These are phyloP conservation scores for Eilema griseolum DNA, from an alignment of 2,888 invertebrate genomes.

Conservation along the genomic window DNA sequence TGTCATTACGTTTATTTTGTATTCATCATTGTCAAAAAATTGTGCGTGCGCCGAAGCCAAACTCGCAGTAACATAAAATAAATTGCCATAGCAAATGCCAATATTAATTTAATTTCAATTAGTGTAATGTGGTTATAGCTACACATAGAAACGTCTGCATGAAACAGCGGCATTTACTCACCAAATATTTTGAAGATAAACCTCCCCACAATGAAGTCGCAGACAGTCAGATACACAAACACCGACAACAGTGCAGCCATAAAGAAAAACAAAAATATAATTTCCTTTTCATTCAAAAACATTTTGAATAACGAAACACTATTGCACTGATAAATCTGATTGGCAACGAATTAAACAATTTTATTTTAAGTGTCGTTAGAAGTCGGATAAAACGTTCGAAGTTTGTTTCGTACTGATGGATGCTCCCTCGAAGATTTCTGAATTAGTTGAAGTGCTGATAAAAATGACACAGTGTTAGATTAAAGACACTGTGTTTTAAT, in stretches of 20 bases:
- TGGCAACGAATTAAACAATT: background rate
- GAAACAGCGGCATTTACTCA: constrained; percentile 62
- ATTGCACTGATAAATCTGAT: constrained; percentile 1
- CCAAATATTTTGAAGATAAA: constrained; percentile 71
- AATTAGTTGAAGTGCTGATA: constrained; percentile 22
- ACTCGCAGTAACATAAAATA: too few species aligned
- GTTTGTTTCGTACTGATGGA: constrained; percentile 19
- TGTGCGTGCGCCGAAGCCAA: too few species aligned
- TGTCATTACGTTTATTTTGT: too few species aligned
- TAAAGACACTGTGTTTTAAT: constrained; percentile 16
- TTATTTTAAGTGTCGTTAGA: constrained; percentile 21
- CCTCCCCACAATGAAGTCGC: constrained; percentile 70
- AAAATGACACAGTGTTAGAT: constrained; percentile 22
- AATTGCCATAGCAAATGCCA: too few species aligned
- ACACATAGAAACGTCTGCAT: background rate
- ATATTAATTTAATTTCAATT: background rate
- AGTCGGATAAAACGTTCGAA: constrained; percentile 23
- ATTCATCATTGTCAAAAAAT: too few species aligned
- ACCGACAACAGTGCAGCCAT: constrained; percentile 63
- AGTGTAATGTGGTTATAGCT: background rate
- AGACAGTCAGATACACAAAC: constrained; percentile 71
- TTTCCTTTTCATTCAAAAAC: constrained; percentile 68
- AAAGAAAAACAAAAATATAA: constrained; percentile 66
- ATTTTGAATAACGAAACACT: constrained; percentile 51
- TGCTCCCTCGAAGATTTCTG: constrained; percentile 6